Conservation (phyloP, 1,140 invertebrate species). For the Aphis gossypii region DNA sequence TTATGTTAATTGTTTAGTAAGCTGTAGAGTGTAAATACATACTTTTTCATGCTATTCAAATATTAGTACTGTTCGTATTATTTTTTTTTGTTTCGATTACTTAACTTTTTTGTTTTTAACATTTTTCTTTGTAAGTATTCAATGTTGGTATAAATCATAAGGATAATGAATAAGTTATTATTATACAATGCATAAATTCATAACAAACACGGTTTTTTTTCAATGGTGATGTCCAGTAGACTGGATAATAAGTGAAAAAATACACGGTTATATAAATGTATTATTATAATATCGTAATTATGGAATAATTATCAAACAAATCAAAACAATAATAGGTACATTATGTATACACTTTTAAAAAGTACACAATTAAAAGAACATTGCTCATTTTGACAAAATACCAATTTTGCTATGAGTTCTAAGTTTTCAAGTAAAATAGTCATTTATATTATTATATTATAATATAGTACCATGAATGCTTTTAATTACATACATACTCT, state of each 20-base stretch:
- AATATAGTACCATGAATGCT: not conserved
- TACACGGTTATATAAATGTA: too few species aligned
- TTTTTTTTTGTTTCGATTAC: not conserved
- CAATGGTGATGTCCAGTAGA: not conserved
- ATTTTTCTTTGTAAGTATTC: not conserved
- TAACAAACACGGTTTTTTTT: not conserved
- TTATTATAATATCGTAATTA: too few species aligned
- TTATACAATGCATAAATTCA: not conserved
- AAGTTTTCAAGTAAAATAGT: not conserved
- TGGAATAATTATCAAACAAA: not conserved
- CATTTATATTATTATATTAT: not conserved
- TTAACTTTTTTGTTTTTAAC: not conserved
- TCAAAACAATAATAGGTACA: not conserved
- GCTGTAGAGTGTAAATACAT: not conserved
- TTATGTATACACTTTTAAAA: not conserved
- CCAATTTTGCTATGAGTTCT: not conserved
- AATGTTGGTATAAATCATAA: not conserved
- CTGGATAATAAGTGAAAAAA: not conserved
- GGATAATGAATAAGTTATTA: not conserved
- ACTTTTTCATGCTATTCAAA: not conserved
- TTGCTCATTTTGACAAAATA: not conserved
- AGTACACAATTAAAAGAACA: not conserved
- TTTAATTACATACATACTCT: not conserved
- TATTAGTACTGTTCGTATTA: not conserved
- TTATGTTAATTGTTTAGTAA: not conserved